Conservation (phyloP, 2,888 invertebrate genomes). For the Epinotia demarniana region DNA sequence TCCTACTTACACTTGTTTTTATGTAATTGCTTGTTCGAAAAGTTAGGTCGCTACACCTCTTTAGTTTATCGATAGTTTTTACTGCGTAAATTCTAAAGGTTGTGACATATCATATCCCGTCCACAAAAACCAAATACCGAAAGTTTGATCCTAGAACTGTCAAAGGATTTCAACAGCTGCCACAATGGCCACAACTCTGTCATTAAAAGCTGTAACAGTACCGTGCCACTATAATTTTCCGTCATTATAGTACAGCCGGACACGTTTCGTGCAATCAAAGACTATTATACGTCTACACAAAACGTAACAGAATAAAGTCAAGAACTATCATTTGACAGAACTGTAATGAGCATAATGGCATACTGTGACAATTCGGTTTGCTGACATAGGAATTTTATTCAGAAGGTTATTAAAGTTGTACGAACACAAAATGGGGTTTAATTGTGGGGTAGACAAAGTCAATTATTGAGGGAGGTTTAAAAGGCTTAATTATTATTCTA, state of each 20-base stretch:
- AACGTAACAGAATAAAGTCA: conserved; percentile 50
- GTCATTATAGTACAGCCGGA: conserved; percentile 59
- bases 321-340: conserved; percentile 44
- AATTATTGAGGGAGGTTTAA: conserved; percentile 5
- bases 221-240: conserved; percentile 59
- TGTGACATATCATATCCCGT: background rate
- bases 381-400: conserved; percentile 35
- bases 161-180: conserved; percentile 50
- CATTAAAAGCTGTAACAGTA: conserved; percentile 56
- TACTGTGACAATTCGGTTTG: conserved; percentile 30
- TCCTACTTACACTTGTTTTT: too few relatives aligned
- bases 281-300: conserved; percentile 53
- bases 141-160: conserved; percentile 31
- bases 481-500: background rate
- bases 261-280: conserved; percentile 63
- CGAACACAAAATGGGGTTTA: conserved; percentile 13
- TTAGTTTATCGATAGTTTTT: too few relatives aligned
- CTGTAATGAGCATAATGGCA: conserved; percentile 25
- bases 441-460: conserved; percentile 5
- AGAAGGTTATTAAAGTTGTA: conserved; percentile 20
- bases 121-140: conserved; percentile 12
- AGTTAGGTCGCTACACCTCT: too few relatives aligned
- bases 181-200: conserved; percentile 47
- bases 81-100: background rate
- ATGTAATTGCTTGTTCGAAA: too few relatives aligned